Evolutionary conservation across 2,113 vertebrate species (phyloP), one percentile per base, ranked within the genome.

Genomic region (Chloropsis cyanopogon): DNA sequence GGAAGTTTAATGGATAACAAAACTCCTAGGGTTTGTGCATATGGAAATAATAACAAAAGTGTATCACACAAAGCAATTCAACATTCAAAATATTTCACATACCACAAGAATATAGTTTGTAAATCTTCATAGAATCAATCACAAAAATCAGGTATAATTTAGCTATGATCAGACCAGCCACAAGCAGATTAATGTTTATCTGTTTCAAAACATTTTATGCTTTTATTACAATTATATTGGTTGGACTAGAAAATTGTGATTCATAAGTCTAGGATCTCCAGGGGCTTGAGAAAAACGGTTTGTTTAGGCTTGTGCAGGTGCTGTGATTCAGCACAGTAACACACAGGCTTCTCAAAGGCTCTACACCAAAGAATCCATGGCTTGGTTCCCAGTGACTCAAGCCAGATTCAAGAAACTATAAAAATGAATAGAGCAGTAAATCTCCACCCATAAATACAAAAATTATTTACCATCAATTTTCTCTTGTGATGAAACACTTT

Each of bases 241-340:
- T 72, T 82, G 79, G 73, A 72, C 70, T 35, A 68, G 52, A 92
- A 79, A 82, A 87, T n/a, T 80, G 26, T 9, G 4, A 42, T 91
- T 95, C 29, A 2, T 76, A 85, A 85, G 41, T 42, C 73, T 47
- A 76, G 28, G 56, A 66, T 92, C 93, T 85, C 78, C 53, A 76
- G 70, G 59, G 82, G 19, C 49, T 91, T 2, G 0, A 82, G 75
- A 71, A 83, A 91, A 92, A 81, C 0, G 1, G n/a, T 84, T 95
- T 93, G 65, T 93, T 96, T 72, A 89, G 93, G 78, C 65, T 92
- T 56, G 63, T 93, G 77, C 86, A 95, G 92, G 88, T 96, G 82
- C 80, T 82, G 59, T 85, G 70, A 94, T 89, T 94, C 94, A 94
- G 85, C 86, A 72, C 63, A 88, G 7, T 69, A 78, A 84, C 28